A percentile compares a stretch with the other conserved stretches of the same genome.
These are phyloP conservation scores for Grammomys dolichurus DNA, from an alignment of 2,113 vertebrate species.

Conservation along the genomic window DNA sequence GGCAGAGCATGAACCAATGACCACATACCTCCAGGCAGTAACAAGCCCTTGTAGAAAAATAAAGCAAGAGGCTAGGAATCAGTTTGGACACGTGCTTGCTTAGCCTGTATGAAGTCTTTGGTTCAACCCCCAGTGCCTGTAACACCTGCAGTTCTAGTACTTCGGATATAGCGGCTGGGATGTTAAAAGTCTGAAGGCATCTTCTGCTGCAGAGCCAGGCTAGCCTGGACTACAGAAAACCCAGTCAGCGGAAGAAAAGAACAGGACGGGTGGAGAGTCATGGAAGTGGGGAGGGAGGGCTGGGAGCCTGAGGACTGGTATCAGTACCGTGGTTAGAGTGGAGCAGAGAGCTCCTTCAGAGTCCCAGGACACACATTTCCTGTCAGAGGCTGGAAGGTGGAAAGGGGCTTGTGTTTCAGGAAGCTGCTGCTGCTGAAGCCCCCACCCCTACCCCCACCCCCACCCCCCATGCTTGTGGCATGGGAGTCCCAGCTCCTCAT, in stretches of 20 bases:
- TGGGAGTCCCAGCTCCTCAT: slow-evolving; percentile 3
- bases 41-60: background rate
- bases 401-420: slow-evolving; percentile 32
- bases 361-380: slow-evolving; percentile 65
- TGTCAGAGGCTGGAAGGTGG: slow-evolving; percentile 31
- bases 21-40: background rate
- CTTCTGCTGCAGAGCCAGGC: too few species aligned
- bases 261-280: background rate
- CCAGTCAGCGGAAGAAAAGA: background rate
- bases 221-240: background rate
- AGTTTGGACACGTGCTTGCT: background rate
- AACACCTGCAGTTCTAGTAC: background rate
- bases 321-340: background rate
- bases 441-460: background rate
- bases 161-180: background rate
- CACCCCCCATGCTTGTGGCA: background rate
- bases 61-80: background rate
- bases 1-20: background rate
- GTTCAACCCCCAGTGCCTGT: too few species aligned
- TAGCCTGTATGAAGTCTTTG: background rate
- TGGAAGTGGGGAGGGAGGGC: background rate
- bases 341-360: background rate
- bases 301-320: rapidly evolving
- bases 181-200: background rate
- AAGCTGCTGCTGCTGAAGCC: slow-evolving; percentile 18